Base-by-base conservation (phyloP, 1,140 invertebrate genomes). In the Delia radicum region DNA sequence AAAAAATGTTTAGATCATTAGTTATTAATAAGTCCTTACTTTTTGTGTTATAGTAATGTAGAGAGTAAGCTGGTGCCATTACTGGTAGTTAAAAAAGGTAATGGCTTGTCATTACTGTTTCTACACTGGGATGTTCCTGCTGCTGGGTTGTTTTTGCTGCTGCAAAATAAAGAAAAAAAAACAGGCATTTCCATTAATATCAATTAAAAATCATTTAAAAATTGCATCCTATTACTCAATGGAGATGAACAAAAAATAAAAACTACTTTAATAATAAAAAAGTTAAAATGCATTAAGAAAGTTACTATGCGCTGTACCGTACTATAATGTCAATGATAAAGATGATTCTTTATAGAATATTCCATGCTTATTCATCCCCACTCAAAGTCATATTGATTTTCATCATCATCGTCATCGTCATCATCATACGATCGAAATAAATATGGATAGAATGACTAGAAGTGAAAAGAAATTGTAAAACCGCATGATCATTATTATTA, bases 281-380 rank as follows among this genome's bases (percentile, higher is more conserved):
- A 55, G 46, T 55, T 5, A 55, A 55, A 55, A 55, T 55, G 10
- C 48, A 21, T 55, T 55, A 55, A 55, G 48, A 55, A 21, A 55
- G n/a, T 55, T 55, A 18, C 48, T 18, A 55, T 21, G 48, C 24
- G 3, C 3, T 48, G n/a, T 55, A 18, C 48, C 31, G 31, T 21
- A 55, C n/a, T 21, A 48, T 48, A 48, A 48, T 48, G 46, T n/a
- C n/a, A n/a, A 48, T 48, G 48, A 10, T 21, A 18, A 55, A 8
- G 4, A 55, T 55, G 48, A 55, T 55, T 55, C 21, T 55, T 5
- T 8, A 55, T 55, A 55, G 48, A 55, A 55, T 55, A 55, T 55
- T 55, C 48, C 48, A 55, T 55, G 48, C 48, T 55, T 55, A 55
- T 55, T 55, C 48, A 55, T 55, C 48, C n/a, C n/a, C 48, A 55